Evolutionary conservation across 1,140 invertebrate species (phyloP), one percentile per base, ranked within the genome.

Genomic region (Reticulitermes speratus): DNA sequence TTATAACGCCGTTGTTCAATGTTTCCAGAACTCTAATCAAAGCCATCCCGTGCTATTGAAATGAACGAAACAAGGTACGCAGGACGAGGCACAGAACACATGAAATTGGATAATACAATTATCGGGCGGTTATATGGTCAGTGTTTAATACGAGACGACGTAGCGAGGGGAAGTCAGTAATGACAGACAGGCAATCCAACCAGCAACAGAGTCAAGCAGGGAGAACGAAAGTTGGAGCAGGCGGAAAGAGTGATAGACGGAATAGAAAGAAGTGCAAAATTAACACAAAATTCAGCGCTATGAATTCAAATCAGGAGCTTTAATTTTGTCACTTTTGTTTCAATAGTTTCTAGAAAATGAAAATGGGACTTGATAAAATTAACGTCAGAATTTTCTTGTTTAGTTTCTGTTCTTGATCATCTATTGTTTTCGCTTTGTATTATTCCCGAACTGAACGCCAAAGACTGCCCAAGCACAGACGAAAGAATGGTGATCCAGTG

Each of bases 21-120:
- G 65, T 75, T 75, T 75, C 65, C 65, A 75, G n/a, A 30, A 75
- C 25, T 75, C 25, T 75, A 75, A 75, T 75, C 65, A 75, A 75
- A 75, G 65, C n/a, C 65, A 14, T 25, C n/a, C 8, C 65, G 7
- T 75, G n/a, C 25, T 75, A 30, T 55, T 55, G 65, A 25, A 75
- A 75, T 30, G 65, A 75, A 30, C 25, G 65, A 21, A 55, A 6
- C 52, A 55, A 55, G 19, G 52, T 5, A 55, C 19, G 19, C 52
- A 12, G 65, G 65, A 75, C 2, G n/a, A 16, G 65, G 65, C 65
- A 30, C 0, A 30, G 65, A 30, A 75, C 65, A 75, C 65, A 30
- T 75, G 25, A 75, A 75, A 75, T 75, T 8, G 25, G 65, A 75
- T 75, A 75, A 75, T 75, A 75, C 65, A 75, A 75, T 75, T 75